These are phyloP conservation scores for Ashinkailepas kermadecensis DNA, from an alignment of 2,888 invertebrate species.

Conservation along the genomic window DNA sequence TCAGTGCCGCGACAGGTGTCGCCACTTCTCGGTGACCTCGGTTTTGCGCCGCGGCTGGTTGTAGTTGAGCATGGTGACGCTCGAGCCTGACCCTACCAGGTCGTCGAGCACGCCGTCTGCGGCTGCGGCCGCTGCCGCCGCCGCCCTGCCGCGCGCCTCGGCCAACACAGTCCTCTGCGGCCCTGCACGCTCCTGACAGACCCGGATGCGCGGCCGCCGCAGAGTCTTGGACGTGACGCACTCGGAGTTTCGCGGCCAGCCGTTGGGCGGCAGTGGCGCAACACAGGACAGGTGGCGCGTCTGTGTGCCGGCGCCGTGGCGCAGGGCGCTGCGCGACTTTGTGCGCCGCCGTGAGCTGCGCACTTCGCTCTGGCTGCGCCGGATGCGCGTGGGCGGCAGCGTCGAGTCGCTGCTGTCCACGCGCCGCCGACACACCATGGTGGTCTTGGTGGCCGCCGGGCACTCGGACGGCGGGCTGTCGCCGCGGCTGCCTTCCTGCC, in stretches of 20 bases:
- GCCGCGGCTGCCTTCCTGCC: not conserved
- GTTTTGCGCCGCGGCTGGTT: not conserved
- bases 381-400: not conserved
- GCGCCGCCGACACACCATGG: not conserved
- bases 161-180: not conserved
- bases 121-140: not conserved
- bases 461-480: conserved; percentile 8
- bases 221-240: conserved; percentile 10
- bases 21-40: conserved; percentile 16
- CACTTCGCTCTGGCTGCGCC: not conserved
- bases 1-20: not conserved
- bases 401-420: conserved; percentile 15
- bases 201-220: conserved; percentile 3
- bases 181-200: not conserved
- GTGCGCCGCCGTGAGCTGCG: not conserved
- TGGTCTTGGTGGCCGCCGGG: not conserved
- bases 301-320: not conserved
- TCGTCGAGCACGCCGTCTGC: not conserved
- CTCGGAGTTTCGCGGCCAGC: not conserved
- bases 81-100: not conserved
- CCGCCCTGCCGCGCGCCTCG: not conserved
- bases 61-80: not conserved
- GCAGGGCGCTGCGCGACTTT: not conserved
- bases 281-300: conserved; percentile 1
- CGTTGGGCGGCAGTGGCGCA: not conserved